Base-by-base conservation (phyloP, 2,797 vertebrate genomes). In the Fistularia commersonii region DNA sequence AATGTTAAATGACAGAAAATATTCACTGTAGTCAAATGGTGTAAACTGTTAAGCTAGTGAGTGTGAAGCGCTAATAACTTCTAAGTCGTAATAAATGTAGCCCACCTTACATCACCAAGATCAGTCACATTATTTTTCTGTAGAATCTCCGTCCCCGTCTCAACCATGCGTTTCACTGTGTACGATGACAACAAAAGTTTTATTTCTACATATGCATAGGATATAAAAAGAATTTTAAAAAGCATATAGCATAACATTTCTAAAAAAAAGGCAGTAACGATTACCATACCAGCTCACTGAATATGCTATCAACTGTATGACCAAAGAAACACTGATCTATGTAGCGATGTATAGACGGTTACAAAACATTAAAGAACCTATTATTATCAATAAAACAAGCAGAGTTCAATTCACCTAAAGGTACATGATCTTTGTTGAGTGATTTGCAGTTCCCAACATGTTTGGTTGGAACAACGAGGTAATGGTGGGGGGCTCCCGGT, bases 401-500 rank as follows among this genome's bases (percentile, higher is more conserved):
- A 6, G 12, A 43, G 11, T 5, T 43, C 52, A 46, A 10, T 51
- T 81, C 85, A 99, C 96, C 92, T 41, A 98, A 41, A 41, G 90
- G 85, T 43, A 95, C 42, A 1, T 99, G 91, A 3, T 93, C 91
- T 54, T 87, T 83, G 59, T 70, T 83, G 39, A 99, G 90, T 0
- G 93, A 93, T 82, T 91, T 97, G 71, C 95, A 98, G 81, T 93
- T 97, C 9, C 91, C 92, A 47, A 97, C 79, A 71, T 99, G 97
- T 70, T 90, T 91, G 57, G 83, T 93, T 10, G 97, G 95, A 54
- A 99, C 93, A 14, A 99, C 92, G 11, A 99, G 91, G 51, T 96
- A 99, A 80, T 99, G 97, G 72, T 97, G 92, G 7, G 91, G 91
- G 9, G 93, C 94, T 54, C 90, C 93, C 13, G 97, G 96, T 57